Evolutionary conservation across 2,797 vertebrate genomes (phyloP), one percentile per base, ranked within the genome.

Genomic region (Lepilemur septentrionalis): DNA sequence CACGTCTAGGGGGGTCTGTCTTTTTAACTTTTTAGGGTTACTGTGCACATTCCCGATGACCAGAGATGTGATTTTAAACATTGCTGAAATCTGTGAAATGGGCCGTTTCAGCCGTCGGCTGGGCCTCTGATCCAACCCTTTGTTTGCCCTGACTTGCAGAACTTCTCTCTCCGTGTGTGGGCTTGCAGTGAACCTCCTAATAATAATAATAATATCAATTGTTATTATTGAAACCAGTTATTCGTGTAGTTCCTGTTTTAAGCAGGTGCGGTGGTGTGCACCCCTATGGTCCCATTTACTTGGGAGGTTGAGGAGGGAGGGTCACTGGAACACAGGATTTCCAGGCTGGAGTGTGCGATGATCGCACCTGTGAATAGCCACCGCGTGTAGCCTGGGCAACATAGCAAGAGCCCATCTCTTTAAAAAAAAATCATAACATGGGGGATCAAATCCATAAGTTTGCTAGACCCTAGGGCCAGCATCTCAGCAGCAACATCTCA

Each of bases 21-120:
- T 50, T 76, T 69, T 48, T 59, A 88, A 50, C 25, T 65, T 90
- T 93, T 12, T 22, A 35, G 55, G 28, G 38, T 76, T 35, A 20
- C 70, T 7, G 1, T 7, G 25, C 43, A 32, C 84, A 17, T 86
- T 97, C 81, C 28, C 85, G 85, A 0, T 69, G 95, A 92, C 3
- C 84, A 20, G 84, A 48, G 79, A 89, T 83, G 10, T 3, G 28
- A 1, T 43, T 90, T 97, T 25, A 35, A 83, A 63, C 78, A 43
- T 1, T 63, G 23, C 70, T 80, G 32, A 50, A 94, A 57, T 79
- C 96, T 55, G 22, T 94, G 52, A 75, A 94, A 78, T 17, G 82
- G 35, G 50, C 22, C 30, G 18, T 18, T 28, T 80, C 12, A 35
- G 30, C 7, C 43, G 13, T 3, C 23, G 22, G n/a, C n/a, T 15